Evolutionary conservation across 2,113 vertebrate genomes (phyloP).

Genomic region (Festucalex cinctus): DNA sequence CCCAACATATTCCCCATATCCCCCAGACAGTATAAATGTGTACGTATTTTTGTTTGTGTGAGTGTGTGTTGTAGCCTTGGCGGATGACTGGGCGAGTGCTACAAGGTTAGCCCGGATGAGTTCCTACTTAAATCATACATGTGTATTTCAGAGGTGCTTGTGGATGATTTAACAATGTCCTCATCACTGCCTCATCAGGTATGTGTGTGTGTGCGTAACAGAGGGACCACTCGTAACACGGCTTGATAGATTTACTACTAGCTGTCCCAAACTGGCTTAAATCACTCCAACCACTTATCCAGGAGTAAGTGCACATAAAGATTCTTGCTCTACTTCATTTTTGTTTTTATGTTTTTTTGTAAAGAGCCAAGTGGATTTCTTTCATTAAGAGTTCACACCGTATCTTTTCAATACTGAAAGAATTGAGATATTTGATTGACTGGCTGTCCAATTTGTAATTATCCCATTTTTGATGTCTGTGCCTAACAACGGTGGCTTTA

Average conservation of each 20-base stretch:
- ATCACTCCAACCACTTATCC: constrained; percentile 63
- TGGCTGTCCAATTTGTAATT: not conserved
- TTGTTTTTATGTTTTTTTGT: constrained; percentile 16
- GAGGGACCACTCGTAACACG: constrained; percentile 35
- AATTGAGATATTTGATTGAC: constrained; percentile 5
- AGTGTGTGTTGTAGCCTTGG: constrained; percentile 50
- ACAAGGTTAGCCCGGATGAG: constrained; percentile 48
- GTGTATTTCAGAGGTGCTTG: constrained; percentile 50
- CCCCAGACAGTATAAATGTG: constrained; percentile 27
- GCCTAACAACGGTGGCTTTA: not conserved
- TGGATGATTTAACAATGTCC: constrained; percentile 67
- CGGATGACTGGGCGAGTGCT: constrained; percentile 44
- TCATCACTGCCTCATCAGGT: constrained; percentile 68
- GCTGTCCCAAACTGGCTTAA: constrained; percentile 51
- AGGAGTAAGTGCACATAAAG: constrained; percentile 59
- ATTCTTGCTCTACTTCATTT: constrained; percentile 10
- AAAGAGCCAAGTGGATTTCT: not conserved
- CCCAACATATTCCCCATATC: constrained; percentile 50
- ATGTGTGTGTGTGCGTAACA: constrained; percentile 1
- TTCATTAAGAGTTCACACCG: not conserved
- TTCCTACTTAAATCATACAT: constrained; percentile 58
- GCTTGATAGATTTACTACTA: constrained; percentile 58
- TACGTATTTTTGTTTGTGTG: constrained; percentile 24
- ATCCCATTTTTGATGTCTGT: not conserved
- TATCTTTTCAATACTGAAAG: not conserved